A percentile compares a stretch with the other conserved stretches of the same genome.
Conservation (phyloP, 2,888 invertebrate species). For the Azorinus chamasolen region DNA sequence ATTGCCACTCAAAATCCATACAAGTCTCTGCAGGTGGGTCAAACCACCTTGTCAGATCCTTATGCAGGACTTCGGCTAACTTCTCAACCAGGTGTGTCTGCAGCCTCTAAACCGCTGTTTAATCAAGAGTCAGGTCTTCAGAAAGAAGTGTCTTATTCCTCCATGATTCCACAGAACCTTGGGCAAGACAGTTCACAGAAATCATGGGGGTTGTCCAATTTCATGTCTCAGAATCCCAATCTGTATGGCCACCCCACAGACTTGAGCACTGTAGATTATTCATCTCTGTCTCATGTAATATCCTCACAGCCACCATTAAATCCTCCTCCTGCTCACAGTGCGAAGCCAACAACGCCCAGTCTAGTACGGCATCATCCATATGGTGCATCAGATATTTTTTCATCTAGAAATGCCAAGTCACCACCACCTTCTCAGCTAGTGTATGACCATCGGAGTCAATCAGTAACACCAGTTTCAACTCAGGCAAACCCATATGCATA, state of each 20-base stretch:
- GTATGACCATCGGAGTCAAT: conserved; percentile 48
- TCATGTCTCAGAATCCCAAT: conserved; percentile 64
- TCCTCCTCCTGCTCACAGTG: conserved; percentile 84
- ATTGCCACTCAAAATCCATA: conserved; percentile 71
- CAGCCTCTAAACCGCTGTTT: conserved; percentile 49
- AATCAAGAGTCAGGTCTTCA: conserved; percentile 39
- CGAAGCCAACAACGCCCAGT: conserved; percentile 61
- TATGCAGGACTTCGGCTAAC: conserved; percentile 53
- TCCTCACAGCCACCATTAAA: conserved; percentile 50
- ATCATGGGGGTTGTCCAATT: conserved; percentile 74
- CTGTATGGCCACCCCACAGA: conserved; percentile 60
- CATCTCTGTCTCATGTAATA: conserved; percentile 37
- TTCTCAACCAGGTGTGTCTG: conserved; percentile 35
- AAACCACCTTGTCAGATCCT: conserved; percentile 67
- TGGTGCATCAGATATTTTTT: conserved; percentile 54
- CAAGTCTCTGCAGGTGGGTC: conserved; percentile 72
- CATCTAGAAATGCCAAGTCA: conserved; percentile 47
- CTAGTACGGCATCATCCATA: conserved; percentile 74
- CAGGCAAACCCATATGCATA: conserved; percentile 40
- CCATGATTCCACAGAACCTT: conserved; percentile 23
- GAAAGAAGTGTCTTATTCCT: conserved; percentile 31
- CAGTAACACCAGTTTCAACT: conserved; percentile 30
- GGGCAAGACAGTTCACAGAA: conserved; percentile 43
- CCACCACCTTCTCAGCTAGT: conserved; percentile 42
- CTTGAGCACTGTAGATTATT: conserved; percentile 35